Base-by-base conservation (phyloP, 2,888 invertebrate species). In the Drosophila flavopinicola region DNA sequence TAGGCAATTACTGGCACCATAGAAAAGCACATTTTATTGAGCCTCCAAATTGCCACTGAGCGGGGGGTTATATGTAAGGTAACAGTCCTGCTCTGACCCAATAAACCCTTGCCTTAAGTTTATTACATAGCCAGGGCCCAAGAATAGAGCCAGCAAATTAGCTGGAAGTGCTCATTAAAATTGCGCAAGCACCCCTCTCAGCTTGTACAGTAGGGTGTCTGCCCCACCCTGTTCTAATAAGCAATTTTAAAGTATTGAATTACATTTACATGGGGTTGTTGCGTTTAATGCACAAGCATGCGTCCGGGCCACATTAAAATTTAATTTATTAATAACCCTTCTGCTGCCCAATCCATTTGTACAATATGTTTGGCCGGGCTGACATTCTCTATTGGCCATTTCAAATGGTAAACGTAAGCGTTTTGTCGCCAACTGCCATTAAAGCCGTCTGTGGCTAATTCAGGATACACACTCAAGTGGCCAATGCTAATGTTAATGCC, bases 311-410 rank as follows among this genome's bases (percentile, higher is more conserved):
- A 32, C 61, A 53, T 56, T 56, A 63, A 54, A 82, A 75, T 78
- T 82, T 82, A 82, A 79, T 79, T 85, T 82, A 79, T 79, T 82
- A 82, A 79, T 85, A 82, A 85, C 78, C 85, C 82, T 85, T 78
- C 44, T 73, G 77, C 49, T 73, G 58, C 42, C 13, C 56, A 63
- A 69, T 44, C 57, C 70, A 66, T 75, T 73, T 58, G 42, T 38
- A 41, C 68, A 72, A 65, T 61, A 54, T 75, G 68, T 59, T 44
- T 29, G 42, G 58, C 32, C 42, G 39, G 23, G 39, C 9, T 11
- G 23, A 9, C 6, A 10, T 9, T 29, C 23, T 35, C 51, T 30
- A 17, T 29, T 38, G 52, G 20, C 45, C 53, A 65, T 61, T 59
- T 4, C 41, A 54, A 59, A 57, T 66, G 47, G 33, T 52, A 57